Percentiles rank a stretch among this genome's conserved stretches.
phyloP scores from a whole-genome alignment of 2,888 invertebrate genomes.

The Zonitis immaculata region DNA sequence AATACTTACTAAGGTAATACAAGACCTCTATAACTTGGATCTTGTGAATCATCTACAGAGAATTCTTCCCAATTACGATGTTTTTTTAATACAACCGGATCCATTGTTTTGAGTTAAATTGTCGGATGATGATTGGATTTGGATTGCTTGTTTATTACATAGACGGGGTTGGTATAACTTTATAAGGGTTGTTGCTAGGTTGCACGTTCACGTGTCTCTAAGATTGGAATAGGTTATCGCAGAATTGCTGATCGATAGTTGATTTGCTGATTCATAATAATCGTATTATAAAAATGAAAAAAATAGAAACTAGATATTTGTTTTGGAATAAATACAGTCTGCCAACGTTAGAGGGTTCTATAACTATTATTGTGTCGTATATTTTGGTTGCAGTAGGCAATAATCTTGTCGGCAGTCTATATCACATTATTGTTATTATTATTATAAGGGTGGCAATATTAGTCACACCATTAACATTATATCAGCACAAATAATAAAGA shows the following conservation, averaged over 20 bases:
- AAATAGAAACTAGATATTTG: too few species aligned
- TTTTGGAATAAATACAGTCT: too few species aligned
- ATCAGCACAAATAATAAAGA: neutral
- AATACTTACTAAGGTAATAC: slow-evolving; percentile 59
- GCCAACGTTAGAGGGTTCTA: too few species aligned
- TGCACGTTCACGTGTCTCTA: neutral
- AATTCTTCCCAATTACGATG: neutral
- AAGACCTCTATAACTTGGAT: slow-evolving; percentile 58
- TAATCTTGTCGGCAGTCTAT: neutral
- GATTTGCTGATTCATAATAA: too few species aligned
- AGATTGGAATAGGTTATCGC: neutral
- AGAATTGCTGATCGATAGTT: neutral
- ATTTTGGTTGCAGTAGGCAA: neutral
- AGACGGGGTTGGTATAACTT: neutral
- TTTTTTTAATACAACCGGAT: neutral
- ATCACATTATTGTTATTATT: neutral
- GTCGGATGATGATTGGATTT: slow-evolving; percentile 1
- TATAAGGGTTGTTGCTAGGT: slow-evolving; percentile 14
- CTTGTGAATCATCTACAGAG: slow-evolving; percentile 19
- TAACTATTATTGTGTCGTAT: neutral
- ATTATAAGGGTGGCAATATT: neutral
- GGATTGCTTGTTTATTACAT: neutral
- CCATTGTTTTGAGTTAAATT: neutral
- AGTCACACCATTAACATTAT: neutral
- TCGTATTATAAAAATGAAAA: too few species aligned